phyloP scores from a whole-genome alignment of 2,113 vertebrate genomes.

The Trogon melanurus region DNA sequence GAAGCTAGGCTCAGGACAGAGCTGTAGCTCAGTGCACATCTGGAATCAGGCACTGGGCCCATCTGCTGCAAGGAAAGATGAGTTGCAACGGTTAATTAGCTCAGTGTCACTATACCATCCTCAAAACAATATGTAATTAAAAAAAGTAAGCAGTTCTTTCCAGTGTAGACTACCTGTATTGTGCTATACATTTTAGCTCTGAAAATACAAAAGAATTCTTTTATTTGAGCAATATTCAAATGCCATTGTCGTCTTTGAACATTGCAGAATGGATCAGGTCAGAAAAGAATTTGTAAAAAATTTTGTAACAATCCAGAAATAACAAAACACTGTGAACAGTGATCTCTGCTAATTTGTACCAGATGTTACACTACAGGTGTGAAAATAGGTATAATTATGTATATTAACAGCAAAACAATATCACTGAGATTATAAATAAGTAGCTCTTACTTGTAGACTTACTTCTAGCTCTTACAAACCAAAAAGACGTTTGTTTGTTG shows the following conservation, averaged over 20 bases:
- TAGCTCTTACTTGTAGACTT: not conserved
- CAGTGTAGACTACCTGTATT: not conserved
- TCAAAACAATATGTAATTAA: not conserved
- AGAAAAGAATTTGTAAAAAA: not conserved
- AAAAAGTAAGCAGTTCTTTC: not conserved
- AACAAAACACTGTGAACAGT: not conserved
- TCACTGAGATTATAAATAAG: not conserved
- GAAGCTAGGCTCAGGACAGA: not conserved
- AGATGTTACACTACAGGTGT: not conserved
- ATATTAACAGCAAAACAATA: not conserved
- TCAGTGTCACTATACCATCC: not conserved
- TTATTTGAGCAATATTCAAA: not conserved
- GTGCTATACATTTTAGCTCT: not conserved
- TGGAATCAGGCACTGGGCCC: not conserved
- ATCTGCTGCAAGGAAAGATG: not conserved
- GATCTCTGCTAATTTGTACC: not conserved
- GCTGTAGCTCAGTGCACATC: not conserved
- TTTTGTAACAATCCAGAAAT: not conserved
- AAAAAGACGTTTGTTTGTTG: not conserved
- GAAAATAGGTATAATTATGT: not conserved
- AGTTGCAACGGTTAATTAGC: not conserved
- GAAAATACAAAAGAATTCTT: not conserved
- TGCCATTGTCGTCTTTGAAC: not conserved
- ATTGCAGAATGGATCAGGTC: not conserved
- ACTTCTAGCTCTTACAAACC: not conserved